A percentile compares a stretch with the other conserved stretches of the same genome.
Conservation (phyloP, 2,888 invertebrate genomes). For the Chirona hameri region DNA sequence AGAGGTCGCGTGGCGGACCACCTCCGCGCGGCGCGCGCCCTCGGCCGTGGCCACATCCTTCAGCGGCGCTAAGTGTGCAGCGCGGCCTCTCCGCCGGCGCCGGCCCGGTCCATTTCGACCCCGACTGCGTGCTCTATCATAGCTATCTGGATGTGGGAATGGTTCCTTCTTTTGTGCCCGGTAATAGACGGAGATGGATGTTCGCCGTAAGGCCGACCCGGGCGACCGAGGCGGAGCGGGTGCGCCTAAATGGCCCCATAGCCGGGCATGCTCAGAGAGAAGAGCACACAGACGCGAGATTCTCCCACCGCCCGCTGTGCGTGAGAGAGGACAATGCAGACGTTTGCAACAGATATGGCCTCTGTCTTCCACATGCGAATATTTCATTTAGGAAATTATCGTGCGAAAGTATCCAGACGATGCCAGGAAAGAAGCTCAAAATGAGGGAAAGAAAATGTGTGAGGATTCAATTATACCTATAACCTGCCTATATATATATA, state of each 20-base stretch:
- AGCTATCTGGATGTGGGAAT: slow-evolving; percentile 25
- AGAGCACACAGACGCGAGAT: not conserved
- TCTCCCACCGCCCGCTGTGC: not conserved
- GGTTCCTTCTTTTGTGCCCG: slow-evolving; percentile 4
- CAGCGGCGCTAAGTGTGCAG: not conserved
- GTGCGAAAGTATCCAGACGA: not conserved
- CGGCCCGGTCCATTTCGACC: not conserved
- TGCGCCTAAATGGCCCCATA: not conserved
- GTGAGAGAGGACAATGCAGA: not conserved
- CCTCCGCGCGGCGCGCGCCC: too few species aligned
- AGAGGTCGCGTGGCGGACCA: not conserved
- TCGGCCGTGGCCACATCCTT: not conserved
- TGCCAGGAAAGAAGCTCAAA: too few species aligned
- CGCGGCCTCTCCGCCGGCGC: not conserved
- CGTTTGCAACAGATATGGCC: not conserved
- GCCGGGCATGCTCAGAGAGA: not conserved
- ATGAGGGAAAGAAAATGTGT: too few species aligned
- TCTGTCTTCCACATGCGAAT: not conserved
- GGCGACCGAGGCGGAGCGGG: not conserved
- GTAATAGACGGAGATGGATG: slow-evolving; percentile 27
- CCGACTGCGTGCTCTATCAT: slow-evolving; percentile 7
- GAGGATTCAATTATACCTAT: too few species aligned
- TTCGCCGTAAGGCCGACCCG: not conserved
- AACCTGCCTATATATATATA: too few species aligned
- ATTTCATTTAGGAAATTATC: not conserved